Percentiles rank a stretch among this genome's conserved stretches.
These are phyloP conservation scores for Corythoichthys intestinalis DNA, from an alignment of 2,113 vertebrate species.

Conservation along the genomic window DNA sequence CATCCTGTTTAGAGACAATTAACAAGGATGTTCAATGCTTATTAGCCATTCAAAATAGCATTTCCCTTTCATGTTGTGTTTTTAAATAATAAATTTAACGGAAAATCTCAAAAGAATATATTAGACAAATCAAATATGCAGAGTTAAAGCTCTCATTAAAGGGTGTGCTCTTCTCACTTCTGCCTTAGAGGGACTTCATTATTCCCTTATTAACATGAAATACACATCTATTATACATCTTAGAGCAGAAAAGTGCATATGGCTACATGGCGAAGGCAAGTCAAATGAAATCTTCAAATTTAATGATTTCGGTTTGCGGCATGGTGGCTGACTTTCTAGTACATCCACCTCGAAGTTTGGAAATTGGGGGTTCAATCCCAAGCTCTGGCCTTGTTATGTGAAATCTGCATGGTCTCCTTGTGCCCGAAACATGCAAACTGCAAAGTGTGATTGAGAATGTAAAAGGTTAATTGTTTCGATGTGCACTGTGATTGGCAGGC, in stretches of 20 bases:
- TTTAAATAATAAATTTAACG: conserved; percentile 69
- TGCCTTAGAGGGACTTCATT: conserved; percentile 70
- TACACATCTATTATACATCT: conserved; percentile 78
- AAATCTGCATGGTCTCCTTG: too few relatives aligned
- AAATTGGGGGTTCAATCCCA: too few relatives aligned
- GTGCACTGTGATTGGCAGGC: too few relatives aligned
- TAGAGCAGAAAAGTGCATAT: conserved; percentile 72
- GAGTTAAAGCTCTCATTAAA: conserved; percentile 72
- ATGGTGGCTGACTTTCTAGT: too few relatives aligned
- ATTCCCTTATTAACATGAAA: conserved; percentile 77
- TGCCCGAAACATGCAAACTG: too few relatives aligned
- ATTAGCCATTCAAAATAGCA: conserved; percentile 58
- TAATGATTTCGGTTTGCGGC: conserved; percentile 43
- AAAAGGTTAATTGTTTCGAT: too few relatives aligned
- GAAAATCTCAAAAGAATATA: conserved; percentile 72
- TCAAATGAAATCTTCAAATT: conserved; percentile 55
- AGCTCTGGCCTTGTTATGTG: too few relatives aligned
- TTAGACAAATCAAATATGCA: conserved; percentile 75
- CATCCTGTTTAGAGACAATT: conserved; percentile 45
- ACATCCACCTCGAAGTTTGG: too few relatives aligned
- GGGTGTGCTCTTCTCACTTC: conserved; percentile 52
- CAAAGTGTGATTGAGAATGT: too few relatives aligned
- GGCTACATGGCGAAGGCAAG: conserved; percentile 45
- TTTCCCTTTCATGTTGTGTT: conserved; percentile 60
- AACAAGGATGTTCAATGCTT: conserved; percentile 51